These are phyloP conservation scores for Lepilemur ruficaudatus DNA, from an alignment of 2,797 vertebrate genomes.

Conservation along the genomic window DNA sequence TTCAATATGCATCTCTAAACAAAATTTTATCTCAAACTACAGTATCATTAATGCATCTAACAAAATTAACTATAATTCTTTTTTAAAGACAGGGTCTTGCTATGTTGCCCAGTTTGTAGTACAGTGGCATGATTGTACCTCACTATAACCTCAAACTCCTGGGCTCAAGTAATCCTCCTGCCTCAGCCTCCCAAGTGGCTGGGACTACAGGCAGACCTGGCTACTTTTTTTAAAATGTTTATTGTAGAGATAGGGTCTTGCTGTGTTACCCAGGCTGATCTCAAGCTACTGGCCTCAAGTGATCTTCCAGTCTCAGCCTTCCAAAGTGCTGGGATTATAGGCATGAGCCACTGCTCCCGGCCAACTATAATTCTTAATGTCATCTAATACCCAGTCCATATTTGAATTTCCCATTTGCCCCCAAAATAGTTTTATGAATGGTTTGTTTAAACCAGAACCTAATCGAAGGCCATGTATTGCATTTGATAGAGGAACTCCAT, in stretches of 20 bases:
- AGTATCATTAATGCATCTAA: too few species aligned
- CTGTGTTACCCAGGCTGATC: background rate
- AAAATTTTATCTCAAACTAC: too few species aligned
- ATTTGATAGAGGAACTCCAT: background rate
- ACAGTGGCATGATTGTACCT: too few species aligned
- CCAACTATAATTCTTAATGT: background rate
- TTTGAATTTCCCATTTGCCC: background rate
- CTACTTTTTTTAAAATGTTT: too few species aligned
- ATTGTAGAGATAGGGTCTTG: background rate
- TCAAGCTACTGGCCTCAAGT: background rate
- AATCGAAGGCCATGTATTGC: background rate
- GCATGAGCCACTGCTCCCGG: background rate
- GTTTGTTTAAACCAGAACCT: conserved; percentile 1
- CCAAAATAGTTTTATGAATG: background rate
- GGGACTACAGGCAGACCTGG: too few species aligned
- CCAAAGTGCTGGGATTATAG: background rate
- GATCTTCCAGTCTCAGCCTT: background rate
- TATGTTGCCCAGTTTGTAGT: background rate
- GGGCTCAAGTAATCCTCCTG: too few species aligned
- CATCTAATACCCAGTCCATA: background rate
- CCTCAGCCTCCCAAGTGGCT: too few species aligned
- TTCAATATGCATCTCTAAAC: too few species aligned
- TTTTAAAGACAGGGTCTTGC: background rate
- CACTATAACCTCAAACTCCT: too few species aligned
- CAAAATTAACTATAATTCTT: background rate